Evolutionary conservation across 2,888 invertebrate species (phyloP), one percentile per base, ranked within the genome.

Genomic region (Reticulitermes lucifugus): DNA sequence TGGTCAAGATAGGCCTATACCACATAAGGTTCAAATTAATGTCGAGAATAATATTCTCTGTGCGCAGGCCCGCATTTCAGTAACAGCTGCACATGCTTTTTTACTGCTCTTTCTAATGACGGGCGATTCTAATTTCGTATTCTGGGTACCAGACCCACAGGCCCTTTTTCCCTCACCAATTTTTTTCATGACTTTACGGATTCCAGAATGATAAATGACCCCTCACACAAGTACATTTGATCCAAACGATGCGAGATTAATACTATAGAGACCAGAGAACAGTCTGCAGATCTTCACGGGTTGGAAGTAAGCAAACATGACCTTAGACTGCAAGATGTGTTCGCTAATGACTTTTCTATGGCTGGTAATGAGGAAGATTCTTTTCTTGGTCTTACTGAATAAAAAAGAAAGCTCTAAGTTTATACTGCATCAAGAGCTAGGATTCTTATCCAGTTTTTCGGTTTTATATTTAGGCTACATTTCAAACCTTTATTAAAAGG

Each of bases 171-270:
- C 55, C 1, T 12, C 55, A 18, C 18, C 55, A 18, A 70, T 25
- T 70, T 70, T 35, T 70, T 70, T 70, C 70, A 70, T 25, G 70
- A 70, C n/a, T 29, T 70, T 70, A 12, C 25, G n/a, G 18, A 70
- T 12, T 29, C 12, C 25, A 70, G 25, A 70, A 70, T 70, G 70
- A 70, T 70, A 29, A 70, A 70, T 70, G n/a, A 25, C 70, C 9
- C 12, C 29, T 29, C 70, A 70, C 25, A 29, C 10, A 70, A n/a
- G n/a, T 29, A 29, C 70, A 70, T 70, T 70, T 70, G 70, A 70
- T 70, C 29, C 70, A 70, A 25, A 70, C 70, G 70, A 70, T 25
- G 70, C 70, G 70, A 70, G 14, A 70, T 70, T 29, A 70, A 29
- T 29, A 14, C 25, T 10, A 29, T 12, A 29, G 25, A 70, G 70